Evolutionary conservation across 2,797 vertebrate genomes (phyloP).

Genomic region (Sciaenops ocellatus): DNA sequence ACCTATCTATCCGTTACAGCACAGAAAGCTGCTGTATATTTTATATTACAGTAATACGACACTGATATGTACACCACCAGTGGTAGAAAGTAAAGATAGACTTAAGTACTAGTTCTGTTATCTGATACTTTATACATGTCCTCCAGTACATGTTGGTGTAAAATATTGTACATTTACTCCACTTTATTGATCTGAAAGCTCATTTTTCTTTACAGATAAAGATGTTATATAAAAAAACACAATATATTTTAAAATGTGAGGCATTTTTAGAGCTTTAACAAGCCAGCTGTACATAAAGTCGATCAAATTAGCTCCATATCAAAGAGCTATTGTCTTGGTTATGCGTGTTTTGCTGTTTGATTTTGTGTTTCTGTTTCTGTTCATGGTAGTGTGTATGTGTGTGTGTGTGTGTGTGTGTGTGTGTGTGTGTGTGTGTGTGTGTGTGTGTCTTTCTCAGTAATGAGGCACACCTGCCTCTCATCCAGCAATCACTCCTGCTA

Average conservation of each 20-base stretch:
- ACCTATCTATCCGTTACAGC: conserved; percentile 20
- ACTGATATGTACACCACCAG: neutral
- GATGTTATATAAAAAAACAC: neutral
- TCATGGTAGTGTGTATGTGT: no score
- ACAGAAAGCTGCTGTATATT: conserved; percentile 9
- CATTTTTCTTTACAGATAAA: neutral
- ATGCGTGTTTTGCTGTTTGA: no score
- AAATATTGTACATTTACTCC: neutral
- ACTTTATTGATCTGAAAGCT: neutral
- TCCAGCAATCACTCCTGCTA: no score
- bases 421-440: no score
- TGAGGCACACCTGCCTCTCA: no score
- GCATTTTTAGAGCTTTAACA: neutral
- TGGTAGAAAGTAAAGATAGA: neutral
- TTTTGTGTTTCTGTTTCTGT: no score
- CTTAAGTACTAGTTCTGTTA: neutral
- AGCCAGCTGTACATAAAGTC: neutral
- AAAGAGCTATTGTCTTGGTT: neutral
- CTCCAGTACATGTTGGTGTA: neutral
- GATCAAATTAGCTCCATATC: neutral
- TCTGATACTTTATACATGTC: neutral
- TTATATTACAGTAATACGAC: conserved; percentile 13
- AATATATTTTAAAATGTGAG: neutral
- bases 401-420: no score
- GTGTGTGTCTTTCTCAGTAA: no score